phyloP scores from a whole-genome alignment of 2,113 vertebrate genomes.

The Chrysemys picta region DNA sequence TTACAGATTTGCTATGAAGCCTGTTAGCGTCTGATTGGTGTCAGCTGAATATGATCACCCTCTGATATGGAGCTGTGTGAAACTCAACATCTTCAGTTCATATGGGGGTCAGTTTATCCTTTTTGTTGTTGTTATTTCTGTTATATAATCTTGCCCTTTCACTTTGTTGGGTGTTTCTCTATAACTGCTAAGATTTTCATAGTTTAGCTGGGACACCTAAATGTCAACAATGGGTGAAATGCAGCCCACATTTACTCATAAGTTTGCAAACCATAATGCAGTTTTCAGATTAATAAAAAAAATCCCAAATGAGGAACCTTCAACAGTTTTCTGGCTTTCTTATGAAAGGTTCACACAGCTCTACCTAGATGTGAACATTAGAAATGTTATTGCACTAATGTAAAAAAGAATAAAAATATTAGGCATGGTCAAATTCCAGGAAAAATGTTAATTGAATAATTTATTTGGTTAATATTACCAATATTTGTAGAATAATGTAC shows the following conservation, averaged over 20 bases:
- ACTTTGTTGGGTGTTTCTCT: neutral
- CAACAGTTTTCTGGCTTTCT: neutral
- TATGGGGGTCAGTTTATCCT: neutral
- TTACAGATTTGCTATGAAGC: neutral
- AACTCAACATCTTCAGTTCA: neutral
- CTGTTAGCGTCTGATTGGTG: neutral
- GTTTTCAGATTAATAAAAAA: neutral
- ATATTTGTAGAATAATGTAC: neutral
- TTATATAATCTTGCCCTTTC: neutral
- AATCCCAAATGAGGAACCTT: neutral
- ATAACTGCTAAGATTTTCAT: neutral
- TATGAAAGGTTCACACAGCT: neutral
- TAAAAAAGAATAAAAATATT: neutral
- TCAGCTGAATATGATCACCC: neutral
- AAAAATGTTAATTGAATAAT: neutral
- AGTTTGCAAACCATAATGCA: neutral
- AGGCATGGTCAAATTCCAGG: neutral
- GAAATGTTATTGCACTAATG: neutral
- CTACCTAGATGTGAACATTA: neutral
- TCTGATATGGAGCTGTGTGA: neutral
- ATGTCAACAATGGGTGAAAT: neutral
- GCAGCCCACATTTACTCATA: fast-evolving
- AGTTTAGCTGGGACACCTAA: neutral
- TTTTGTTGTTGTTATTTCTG: neutral
- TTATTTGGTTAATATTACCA: neutral